These are phyloP conservation scores for Poeciliopsis retropinna DNA, from an alignment of 2,113 vertebrate genomes.

Conservation along the genomic window DNA sequence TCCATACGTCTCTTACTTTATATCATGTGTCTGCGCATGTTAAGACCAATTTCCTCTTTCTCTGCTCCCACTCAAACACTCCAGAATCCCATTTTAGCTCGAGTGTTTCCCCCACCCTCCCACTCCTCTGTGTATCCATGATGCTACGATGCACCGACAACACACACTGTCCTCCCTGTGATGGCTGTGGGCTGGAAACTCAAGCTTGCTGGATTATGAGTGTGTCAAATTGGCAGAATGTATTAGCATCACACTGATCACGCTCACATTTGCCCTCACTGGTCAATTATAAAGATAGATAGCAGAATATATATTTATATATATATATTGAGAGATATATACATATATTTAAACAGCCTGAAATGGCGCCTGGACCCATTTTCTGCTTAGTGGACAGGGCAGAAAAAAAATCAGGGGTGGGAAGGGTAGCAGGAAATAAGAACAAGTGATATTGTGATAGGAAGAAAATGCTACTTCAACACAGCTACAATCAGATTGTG, in stretches of 20 bases:
- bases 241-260: conserved; percentile 56
- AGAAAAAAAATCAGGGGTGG: conserved; percentile 9
- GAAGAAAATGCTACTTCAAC: conserved; percentile 57
- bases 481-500: conserved; percentile 50
- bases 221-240: conserved; percentile 57
- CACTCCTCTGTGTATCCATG: conserved; percentile 18
- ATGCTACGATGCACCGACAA: conserved; percentile 23
- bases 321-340: too few species aligned
- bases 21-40: conserved; percentile 13
- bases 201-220: conserved; percentile 45
- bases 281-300: conserved; percentile 67
- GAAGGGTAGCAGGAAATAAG: conserved; percentile 7
- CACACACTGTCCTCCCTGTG: conserved; percentile 29
- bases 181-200: conserved; percentile 37
- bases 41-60: conserved; percentile 40
- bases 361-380: conserved; percentile 40
- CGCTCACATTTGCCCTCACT: conserved; percentile 46
- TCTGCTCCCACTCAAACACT: conserved; percentile 50
- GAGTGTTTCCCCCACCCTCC: conserved; percentile 45
- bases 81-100: conserved; percentile 51
- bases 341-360: conserved; percentile 38
- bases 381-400: conserved; percentile 57
- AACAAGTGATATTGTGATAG: conserved; percentile 41
- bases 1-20: neutral
- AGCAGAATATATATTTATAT: conserved; percentile 10